These are phyloP conservation scores for Corythoichthys intestinalis DNA, from an alignment of 2,113 vertebrate genomes.

Conservation along the genomic window DNA sequence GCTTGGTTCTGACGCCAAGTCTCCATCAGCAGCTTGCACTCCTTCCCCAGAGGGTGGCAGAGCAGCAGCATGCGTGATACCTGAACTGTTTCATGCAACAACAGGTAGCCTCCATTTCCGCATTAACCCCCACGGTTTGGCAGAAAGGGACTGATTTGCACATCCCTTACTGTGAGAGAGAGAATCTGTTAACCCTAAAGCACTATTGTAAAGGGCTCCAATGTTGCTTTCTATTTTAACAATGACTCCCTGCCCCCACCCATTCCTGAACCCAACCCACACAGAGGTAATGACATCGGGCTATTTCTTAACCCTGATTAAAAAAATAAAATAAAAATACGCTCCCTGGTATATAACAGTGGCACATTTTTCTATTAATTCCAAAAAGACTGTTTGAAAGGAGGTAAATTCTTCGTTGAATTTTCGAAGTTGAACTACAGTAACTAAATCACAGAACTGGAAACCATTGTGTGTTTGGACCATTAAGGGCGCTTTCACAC, in stretches of 20 bases:
- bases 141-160: conserved; percentile 24
- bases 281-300: conserved; percentile 45
- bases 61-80: conserved; percentile 65
- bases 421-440: conserved; percentile 30
- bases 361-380: conserved; percentile 67
- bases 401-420: conserved; percentile 43
- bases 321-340: conserved; percentile 64
- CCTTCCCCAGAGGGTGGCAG: conserved; percentile 58
- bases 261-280: conserved; percentile 29
- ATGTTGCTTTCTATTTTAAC: conserved; percentile 54
- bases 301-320: conserved; percentile 64
- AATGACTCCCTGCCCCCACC: conserved; percentile 51
- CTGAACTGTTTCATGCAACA: conserved; percentile 70
- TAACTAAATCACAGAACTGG: neutral
- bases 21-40: conserved; percentile 58
- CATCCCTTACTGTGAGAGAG: conserved; percentile 36
- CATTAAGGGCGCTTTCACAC: neutral
- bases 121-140: conserved; percentile 33
- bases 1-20: conserved; percentile 60
- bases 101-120: conserved; percentile 68
- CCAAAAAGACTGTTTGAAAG: conserved; percentile 33
- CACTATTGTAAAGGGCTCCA: conserved; percentile 38
- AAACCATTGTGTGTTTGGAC: neutral
- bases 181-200: conserved; percentile 29
- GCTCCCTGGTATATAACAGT: conserved; percentile 44